Percentiles rank a stretch among this genome's conserved stretches.
Evolutionary conservation across 1,140 invertebrate species (phyloP).

Genomic region (Bathynomus jamesi): DNA sequence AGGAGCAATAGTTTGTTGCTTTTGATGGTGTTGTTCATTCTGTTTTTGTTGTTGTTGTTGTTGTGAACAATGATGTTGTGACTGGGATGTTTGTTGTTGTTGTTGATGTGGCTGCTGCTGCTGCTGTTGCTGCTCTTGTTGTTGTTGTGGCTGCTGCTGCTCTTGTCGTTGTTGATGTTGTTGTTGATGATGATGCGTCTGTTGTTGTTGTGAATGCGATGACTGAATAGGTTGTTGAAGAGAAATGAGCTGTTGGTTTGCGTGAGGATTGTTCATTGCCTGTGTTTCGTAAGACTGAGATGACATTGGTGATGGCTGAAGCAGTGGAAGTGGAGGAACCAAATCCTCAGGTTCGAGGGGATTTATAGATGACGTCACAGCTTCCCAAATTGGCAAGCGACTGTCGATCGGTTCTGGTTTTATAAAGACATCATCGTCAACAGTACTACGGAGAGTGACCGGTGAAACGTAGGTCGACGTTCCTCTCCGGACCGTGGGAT

Average conservation of each 20-base stretch:
- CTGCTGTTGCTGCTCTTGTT: not conserved
- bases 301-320: not conserved
- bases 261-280: not conserved
- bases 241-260: conserved; percentile 6
- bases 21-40: not conserved
- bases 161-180: not conserved
- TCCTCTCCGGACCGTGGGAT: not conserved
- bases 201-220: conserved; percentile 4
- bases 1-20: not conserved
- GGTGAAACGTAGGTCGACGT: conserved; percentile 14
- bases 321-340: not conserved
- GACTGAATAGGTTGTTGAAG: not conserved
- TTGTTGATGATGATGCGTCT: not conserved
- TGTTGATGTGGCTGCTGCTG: not conserved
- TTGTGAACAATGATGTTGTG: not conserved
- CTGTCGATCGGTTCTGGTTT: conserved; percentile 22
- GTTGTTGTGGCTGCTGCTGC: not conserved
- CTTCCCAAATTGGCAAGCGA: conserved; percentile 63
- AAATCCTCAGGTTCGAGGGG: conserved; percentile 82
- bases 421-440: conserved; percentile 25
- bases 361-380: conserved; percentile 77
- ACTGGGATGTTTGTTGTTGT: not conserved
- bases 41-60: not conserved
- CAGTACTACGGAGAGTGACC: conserved; percentile 3
- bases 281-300: not conserved